Conservation (phyloP, 1,140 invertebrate genomes). For the Thaumetopoea pityocampa region DNA sequence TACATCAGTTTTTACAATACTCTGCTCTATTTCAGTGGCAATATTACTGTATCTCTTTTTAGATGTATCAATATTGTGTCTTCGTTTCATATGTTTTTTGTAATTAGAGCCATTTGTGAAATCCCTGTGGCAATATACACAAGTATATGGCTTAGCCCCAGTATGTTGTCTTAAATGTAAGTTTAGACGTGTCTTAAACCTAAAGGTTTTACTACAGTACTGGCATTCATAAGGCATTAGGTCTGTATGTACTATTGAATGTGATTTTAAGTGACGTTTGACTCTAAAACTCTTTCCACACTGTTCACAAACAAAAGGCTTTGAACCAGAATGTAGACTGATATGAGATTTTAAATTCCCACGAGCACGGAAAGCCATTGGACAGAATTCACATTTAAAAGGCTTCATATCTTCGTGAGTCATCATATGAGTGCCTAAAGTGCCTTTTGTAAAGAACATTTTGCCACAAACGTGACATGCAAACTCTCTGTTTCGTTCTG, state of each 20-base stretch:
- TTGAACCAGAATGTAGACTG: constrained; percentile 81
- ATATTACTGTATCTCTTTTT: constrained; percentile 37
- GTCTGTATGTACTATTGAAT: constrained; percentile 85
- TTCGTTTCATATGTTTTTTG: constrained; percentile 86
- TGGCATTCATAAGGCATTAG: constrained; percentile 89
- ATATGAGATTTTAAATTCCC: constrained; percentile 75
- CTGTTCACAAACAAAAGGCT: constrained; percentile 86
- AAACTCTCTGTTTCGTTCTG: constrained; percentile 52
- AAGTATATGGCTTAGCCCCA: constrained; percentile 79
- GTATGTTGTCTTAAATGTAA: constrained; percentile 82
- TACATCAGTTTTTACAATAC: constrained; percentile 1
- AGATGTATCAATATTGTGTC: constrained; percentile 78
- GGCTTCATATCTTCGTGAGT: constrained; percentile 58
- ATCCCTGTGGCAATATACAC: constrained; percentile 80
- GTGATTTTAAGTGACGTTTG: constrained; percentile 65
- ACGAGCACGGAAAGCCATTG: constrained; percentile 49
- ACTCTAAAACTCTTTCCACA: constrained; percentile 85
- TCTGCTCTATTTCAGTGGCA: constrained; percentile 14
- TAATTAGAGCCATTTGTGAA: constrained; percentile 88
- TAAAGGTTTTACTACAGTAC: constrained; percentile 84
- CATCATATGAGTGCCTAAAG: constrained; percentile 52
- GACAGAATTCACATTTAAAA: constrained; percentile 59
- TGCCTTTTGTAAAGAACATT: constrained; percentile 69
- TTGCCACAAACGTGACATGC: constrained; percentile 65
- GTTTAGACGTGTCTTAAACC: constrained; percentile 83